These are phyloP conservation scores for Oriolus oriolus DNA, from an alignment of 2,113 vertebrate species.

Conservation along the genomic window DNA sequence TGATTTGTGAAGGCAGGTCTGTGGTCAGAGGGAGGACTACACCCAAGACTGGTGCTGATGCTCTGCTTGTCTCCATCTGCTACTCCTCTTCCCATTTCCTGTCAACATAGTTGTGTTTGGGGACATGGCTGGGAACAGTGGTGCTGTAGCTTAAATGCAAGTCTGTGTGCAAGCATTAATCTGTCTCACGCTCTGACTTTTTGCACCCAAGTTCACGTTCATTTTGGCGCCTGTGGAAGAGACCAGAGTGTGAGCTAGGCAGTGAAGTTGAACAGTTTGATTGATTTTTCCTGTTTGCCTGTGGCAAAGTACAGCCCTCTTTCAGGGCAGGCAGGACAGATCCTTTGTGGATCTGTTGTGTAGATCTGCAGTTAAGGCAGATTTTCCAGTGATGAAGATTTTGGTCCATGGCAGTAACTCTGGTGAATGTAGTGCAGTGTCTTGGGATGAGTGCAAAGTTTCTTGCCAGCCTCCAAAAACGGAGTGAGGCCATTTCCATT, in stretches of 20 bases:
- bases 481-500: background rate
- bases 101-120: background rate
- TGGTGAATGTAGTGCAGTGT: background rate
- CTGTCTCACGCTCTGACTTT: background rate
- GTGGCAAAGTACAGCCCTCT: background rate
- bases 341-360: background rate
- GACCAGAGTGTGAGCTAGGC: background rate
- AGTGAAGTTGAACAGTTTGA: background rate
- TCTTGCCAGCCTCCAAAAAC: background rate
- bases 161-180: background rate
- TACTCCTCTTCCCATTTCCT: background rate
- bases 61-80: background rate
- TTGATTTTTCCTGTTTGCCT: background rate
- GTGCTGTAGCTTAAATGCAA: background rate
- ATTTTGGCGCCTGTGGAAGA: background rate
- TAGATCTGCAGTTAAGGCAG: background rate
- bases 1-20: background rate
- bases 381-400: background rate
- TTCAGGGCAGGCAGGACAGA: background rate
- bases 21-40: background rate
- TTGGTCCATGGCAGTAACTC: background rate
- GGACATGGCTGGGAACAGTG: background rate
- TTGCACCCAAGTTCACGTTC: background rate
- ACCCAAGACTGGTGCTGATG: background rate
- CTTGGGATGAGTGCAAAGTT: background rate